Evolutionary conservation across 2,888 invertebrate species (phyloP).

Genomic region (Leptinotarsa tumamoca): DNA sequence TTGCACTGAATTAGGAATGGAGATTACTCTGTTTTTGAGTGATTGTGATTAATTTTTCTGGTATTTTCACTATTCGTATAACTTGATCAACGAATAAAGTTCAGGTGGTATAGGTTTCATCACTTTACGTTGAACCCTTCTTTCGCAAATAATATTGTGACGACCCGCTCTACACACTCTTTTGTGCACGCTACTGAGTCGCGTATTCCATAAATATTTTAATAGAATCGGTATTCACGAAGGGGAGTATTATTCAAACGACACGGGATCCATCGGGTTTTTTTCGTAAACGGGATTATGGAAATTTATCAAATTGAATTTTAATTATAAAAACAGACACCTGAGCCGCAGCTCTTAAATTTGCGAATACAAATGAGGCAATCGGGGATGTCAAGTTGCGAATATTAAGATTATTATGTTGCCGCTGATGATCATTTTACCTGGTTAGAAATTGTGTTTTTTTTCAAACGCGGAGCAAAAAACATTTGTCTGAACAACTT

Average conservation of each 20-base stretch:
- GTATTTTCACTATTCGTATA: no score
- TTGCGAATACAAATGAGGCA: neutral
- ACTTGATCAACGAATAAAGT: no score
- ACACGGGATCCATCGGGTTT: conserved; percentile 1
- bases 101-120: no score
- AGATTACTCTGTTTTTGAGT: no score
- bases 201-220: conserved; percentile 7
- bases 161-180: no score
- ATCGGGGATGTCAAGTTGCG: neutral
- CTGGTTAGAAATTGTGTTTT: neutral
- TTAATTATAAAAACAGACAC: conserved; percentile 7
- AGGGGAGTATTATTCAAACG: neutral
- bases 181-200: neutral
- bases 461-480: no score
- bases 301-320: conserved; percentile 10
- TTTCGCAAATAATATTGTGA: no score
- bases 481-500: no score
- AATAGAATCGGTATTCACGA: conserved; percentile 16
- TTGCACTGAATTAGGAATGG: no score
- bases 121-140: no score
- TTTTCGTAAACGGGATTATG: conserved; percentile 13
- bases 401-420: neutral
- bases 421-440: neutral
- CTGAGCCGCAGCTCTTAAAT: neutral
- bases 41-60: no score